Base-by-base conservation (phyloP, 2,888 invertebrate species). In the Dynastes grantii region DNA sequence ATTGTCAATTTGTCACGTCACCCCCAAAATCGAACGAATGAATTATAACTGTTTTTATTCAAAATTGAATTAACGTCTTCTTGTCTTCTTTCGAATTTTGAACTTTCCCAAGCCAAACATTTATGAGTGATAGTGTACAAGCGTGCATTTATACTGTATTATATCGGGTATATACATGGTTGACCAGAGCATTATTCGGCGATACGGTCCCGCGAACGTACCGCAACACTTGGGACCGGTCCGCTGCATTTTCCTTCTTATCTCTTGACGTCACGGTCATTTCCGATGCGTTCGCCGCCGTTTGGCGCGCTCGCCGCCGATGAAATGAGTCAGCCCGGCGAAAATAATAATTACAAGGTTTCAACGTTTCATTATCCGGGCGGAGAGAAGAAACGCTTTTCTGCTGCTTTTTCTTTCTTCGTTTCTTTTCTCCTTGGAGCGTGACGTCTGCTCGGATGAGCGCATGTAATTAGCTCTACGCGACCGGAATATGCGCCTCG, bases 291-390 rank as follows among this genome's bases (percentile, higher is more conserved):
- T 27, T 32, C 9, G 29, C 61, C 61, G 67, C 45, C 16, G n/a
- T n/a, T 37, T 9, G 9, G 64, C 64, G 37, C 9, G 45, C 65
- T 9, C 40, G 45, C 5, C 5, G 40, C 40, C 45, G 22, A 55
- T 55, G 22, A 16, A 22, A 22, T 51, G 68, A 68, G 13, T 68
- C 51, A 51, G 51, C 16, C 49, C 68, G 68, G 68, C 29, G 68
- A 49, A 68, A 68, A 68, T 68, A 51, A 68, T 68, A 68, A 68
- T 68, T 68, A 68, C 27, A 49, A 49, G n/a, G 51, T 68, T 68
- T 49, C 51, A 68, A 68, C 29, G 68, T 55, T 55, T 55, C 55
- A 55, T 55, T 22, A 55, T 27, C 32, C 55, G 55, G 11, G 45
- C 45, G 45, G 45, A 8, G 8, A 45, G 45, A 8, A 55, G 55